phyloP scores from a whole-genome alignment of 1,140 invertebrate genomes.

The Sesamia nonagrioides region DNA sequence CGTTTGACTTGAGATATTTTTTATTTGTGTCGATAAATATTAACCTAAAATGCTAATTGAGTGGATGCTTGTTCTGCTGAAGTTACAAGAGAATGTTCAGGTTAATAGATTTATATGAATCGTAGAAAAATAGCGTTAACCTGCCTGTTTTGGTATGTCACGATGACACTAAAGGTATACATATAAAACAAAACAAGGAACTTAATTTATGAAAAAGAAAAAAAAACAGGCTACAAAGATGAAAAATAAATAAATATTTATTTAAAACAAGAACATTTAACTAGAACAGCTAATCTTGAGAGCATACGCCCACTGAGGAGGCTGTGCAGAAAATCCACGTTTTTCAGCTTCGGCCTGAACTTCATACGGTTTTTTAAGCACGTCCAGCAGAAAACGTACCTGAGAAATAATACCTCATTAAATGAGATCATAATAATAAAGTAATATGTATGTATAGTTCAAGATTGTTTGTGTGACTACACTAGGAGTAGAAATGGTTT shows the following conservation, averaged over 20 bases:
- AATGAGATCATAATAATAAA: not conserved
- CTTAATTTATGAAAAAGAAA: not conserved
- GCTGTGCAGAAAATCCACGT: slow-evolving; percentile 84
- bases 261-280: slow-evolving; percentile 71
- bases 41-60: too few relatives aligned
- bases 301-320: slow-evolving; percentile 87
- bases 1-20: too few relatives aligned
- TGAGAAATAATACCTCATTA: slow-evolving; percentile 47
- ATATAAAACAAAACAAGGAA: not conserved
- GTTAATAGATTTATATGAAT: too few relatives aligned
- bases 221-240: not conserved
- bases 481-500: too few relatives aligned
- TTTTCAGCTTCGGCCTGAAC: slow-evolving; percentile 86
- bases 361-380: slow-evolving; percentile 88
- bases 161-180: too few relatives aligned
- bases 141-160: too few relatives aligned
- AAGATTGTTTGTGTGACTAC: not conserved
- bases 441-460: not conserved
- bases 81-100: too few relatives aligned
- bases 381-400: slow-evolving; percentile 85
- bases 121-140: too few relatives aligned
- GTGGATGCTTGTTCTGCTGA: too few relatives aligned
- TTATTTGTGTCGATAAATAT: too few relatives aligned
- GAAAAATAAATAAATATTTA: slow-evolving; percentile 58
- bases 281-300: slow-evolving; percentile 89